Base-by-base conservation (phyloP, 2,888 invertebrate species). In the Glyphotaelius pellucidus region DNA sequence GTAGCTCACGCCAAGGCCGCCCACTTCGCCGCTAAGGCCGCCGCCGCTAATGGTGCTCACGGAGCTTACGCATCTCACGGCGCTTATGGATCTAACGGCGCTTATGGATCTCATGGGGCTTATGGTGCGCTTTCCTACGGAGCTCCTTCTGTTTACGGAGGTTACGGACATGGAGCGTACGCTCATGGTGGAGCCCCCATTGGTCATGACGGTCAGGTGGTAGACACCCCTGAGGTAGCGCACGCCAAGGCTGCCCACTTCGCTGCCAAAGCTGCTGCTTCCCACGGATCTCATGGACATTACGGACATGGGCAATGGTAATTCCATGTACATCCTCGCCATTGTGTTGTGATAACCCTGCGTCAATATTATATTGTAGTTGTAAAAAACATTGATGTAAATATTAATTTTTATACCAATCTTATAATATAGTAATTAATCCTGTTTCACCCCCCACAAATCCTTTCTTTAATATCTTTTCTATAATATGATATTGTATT, bases 211-310 rank as follows among this genome's bases (percentile, higher is more conserved):
- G 93, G 93, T 35, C 93, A 91, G 94, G 97, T 97, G 94, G 95
- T 96, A 94, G 97, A 97, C 95, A 97, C 96, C 88, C 96, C 97
- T 93, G 97, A 97, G 94, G 97, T 97, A 81, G 96, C 97, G 93
- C 96, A 96, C 93, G 97, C 97, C 81, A 96, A 96, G 94, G 96
- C 96, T 91, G 96, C 96, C 89, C 97, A 97, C 95, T 95, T 97
- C 92, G 95, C 96, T 87, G 97, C 97, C 86, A 47, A 83, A n/a
- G n/a, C 84, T 81, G 81, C 81, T 80, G 90, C 90, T 80, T 52
- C 81, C 31, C 85, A 92, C 32, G 90, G 90, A n/a, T 32, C 86
- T 30, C 84, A 86, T 30, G 80, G 87, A 32, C 80, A 85, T 19
- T 38, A 38, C 80, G 35, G 80, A n/a, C 42, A 80, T 15, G 89